These are phyloP conservation scores for Muricea muricata DNA, from an alignment of 92 coral and sea anemone species.

Conservation along the genomic window DNA sequence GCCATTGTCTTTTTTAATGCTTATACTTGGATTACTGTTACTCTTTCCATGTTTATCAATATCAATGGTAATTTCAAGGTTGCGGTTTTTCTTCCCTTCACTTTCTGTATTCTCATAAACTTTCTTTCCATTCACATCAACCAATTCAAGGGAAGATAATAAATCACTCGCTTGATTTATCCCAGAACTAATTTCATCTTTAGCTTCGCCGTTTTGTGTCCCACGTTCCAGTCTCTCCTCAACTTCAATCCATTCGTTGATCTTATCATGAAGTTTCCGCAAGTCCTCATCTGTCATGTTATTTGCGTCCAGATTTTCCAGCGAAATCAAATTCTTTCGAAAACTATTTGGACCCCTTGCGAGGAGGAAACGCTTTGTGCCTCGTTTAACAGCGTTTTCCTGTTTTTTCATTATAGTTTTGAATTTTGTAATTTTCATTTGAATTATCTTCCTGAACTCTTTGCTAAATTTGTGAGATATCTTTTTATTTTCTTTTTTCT, in stretches of 20 bases:
- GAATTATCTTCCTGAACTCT: slow-evolving; percentile 3
- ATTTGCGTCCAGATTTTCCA: slow-evolving; percentile 31
- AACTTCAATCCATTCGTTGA: slow-evolving; percentile 22
- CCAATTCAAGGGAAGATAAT: background rate
- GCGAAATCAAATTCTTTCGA: slow-evolving; percentile 39
- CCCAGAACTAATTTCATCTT: slow-evolving; percentile 19
- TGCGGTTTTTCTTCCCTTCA: background rate
- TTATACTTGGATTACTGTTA: background rate
- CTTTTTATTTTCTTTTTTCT: background rate
- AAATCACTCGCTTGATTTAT: background rate
- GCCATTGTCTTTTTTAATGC: background rate
- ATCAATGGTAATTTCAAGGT: background rate
- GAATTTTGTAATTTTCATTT: background rate
- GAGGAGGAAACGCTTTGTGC: background rate
- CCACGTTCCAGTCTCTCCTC: slow-evolving; percentile 26
- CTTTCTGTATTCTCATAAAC: background rate
- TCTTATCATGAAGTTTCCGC: slow-evolving; percentile 23
- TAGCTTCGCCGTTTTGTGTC: background rate
- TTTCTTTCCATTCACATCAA: background rate
- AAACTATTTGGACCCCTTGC: slow-evolving; percentile 3
- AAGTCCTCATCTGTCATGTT: slow-evolving; percentile 36
- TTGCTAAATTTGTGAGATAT: background rate
- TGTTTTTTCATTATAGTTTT: background rate
- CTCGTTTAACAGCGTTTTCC: background rate
- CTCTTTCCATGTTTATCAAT: background rate